Conservation (phyloP, 2,888 invertebrate species). For the Deroplatys truncata region DNA sequence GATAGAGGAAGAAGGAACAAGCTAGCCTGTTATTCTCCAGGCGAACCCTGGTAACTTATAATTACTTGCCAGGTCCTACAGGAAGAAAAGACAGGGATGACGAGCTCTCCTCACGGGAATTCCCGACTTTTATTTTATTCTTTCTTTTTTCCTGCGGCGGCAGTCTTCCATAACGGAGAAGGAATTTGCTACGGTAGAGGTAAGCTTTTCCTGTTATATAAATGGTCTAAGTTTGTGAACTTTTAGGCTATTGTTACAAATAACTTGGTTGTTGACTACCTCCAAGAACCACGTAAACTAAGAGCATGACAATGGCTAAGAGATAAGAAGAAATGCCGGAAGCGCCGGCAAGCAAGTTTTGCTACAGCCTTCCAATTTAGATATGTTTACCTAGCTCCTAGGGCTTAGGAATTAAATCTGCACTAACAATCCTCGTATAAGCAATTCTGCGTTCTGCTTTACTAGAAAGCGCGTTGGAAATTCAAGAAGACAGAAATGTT, state of each 20-base stretch:
- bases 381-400: too few species aligned
- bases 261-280: neutral
- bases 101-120: slow-evolving; percentile 1
- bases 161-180: neutral
- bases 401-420: too few species aligned
- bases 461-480: too few species aligned
- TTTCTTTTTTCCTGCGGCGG: neutral
- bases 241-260: neutral
- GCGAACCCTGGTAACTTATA: neutral
- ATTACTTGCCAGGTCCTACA: slow-evolving; percentile 12
- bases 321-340: neutral
- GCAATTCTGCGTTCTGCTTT: too few species aligned
- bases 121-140: neutral
- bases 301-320: neutral
- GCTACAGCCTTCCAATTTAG: too few species aligned
- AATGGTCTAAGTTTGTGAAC: neutral
- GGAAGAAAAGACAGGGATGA: slow-evolving; percentile 5
- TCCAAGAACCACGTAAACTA: neutral
- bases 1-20: neutral
- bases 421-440: too few species aligned
- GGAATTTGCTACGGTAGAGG: neutral
- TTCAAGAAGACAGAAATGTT: too few species aligned
- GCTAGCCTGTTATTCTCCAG: neutral
- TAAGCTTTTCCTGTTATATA: neutral
- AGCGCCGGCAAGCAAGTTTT: too few species aligned